Evolutionary conservation across 2,888 invertebrate species (phyloP).

Genomic region (Crocallis elinguaria): DNA sequence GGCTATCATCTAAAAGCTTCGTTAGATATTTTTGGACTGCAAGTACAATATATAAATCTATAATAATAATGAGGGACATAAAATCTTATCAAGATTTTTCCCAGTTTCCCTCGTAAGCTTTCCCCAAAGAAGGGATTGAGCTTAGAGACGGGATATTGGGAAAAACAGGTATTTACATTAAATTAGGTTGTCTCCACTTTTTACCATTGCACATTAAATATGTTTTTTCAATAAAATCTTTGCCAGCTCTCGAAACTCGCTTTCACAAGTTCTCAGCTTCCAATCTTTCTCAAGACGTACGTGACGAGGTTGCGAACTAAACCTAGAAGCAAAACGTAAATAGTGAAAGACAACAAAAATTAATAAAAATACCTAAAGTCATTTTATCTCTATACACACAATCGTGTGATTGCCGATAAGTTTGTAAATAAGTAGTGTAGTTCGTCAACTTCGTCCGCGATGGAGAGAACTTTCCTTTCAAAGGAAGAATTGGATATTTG

Average conservation of each 20-base stretch:
- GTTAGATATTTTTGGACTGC: no score
- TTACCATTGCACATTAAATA: conserved; percentile 10
- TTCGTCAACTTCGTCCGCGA: no score
- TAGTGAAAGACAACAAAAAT: conserved; percentile 21
- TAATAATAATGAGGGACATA: background rate
- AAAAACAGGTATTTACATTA: conserved; percentile 18
- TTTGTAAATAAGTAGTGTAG: no score
- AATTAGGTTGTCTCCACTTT: conserved; percentile 29
- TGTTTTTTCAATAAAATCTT: no score
- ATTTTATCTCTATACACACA: background rate
- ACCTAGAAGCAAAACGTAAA: conserved; percentile 17
- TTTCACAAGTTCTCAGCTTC: background rate
- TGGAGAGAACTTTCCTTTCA: no score
- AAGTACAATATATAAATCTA: no score
- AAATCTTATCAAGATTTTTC: conserved; percentile 5
- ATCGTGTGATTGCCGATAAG: conserved; percentile 1
- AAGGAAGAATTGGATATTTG: no score
- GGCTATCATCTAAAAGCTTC: no score
- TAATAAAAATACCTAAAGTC: conserved; percentile 10
- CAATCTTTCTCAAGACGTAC: no score
- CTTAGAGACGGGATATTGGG: conserved; percentile 27
- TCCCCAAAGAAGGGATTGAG: conserved; percentile 10
- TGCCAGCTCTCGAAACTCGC: background rate
- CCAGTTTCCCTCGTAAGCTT: conserved; percentile 31
- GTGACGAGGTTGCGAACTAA: no score